A percentile compares a stretch with the other conserved stretches of the same genome.
Conservation (phyloP, 1,140 invertebrate species). For the Andricus grossulariae region DNA sequence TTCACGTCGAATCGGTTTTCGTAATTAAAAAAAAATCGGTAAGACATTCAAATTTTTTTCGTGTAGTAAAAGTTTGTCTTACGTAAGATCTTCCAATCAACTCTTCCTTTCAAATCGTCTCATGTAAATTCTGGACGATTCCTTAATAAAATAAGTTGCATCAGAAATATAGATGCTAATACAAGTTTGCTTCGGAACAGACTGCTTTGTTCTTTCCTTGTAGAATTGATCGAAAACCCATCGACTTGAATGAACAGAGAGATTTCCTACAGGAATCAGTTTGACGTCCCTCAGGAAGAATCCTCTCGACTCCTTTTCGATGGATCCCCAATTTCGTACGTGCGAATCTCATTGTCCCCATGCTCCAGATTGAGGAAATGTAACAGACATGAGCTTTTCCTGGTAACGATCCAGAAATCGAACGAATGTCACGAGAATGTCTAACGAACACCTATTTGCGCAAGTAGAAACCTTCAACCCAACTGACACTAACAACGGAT, state of each 20-base stretch:
- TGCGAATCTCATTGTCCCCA: constrained; percentile 18
- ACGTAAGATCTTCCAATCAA: too few species aligned
- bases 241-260: not conserved
- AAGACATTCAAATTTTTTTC: too few species aligned
- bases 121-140: too few species aligned
- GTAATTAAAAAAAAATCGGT: too few species aligned
- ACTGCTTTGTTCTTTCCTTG: not conserved
- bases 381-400: constrained; percentile 23
- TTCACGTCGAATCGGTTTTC: too few species aligned
- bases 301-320: constrained; percentile 4
- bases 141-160: too few species aligned
- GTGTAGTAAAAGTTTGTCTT: too few species aligned
- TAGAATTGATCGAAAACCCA: not conserved
- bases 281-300: constrained; percentile 5
- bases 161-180: too few species aligned
- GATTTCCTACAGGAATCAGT: constrained; percentile 26
- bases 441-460: constrained; percentile 22
- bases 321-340: constrained; percentile 8
- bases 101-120: too few species aligned
- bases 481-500: constrained; percentile 21
- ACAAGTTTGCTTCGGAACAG: not conserved
- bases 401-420: constrained; percentile 31
- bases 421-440: constrained; percentile 23
- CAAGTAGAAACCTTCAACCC: not conserved
- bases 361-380: not conserved